Evolutionary conservation across 2,797 vertebrate genomes (phyloP), one percentile per base, ranked within the genome.

Genomic region (Decapterus maruadsi): DNA sequence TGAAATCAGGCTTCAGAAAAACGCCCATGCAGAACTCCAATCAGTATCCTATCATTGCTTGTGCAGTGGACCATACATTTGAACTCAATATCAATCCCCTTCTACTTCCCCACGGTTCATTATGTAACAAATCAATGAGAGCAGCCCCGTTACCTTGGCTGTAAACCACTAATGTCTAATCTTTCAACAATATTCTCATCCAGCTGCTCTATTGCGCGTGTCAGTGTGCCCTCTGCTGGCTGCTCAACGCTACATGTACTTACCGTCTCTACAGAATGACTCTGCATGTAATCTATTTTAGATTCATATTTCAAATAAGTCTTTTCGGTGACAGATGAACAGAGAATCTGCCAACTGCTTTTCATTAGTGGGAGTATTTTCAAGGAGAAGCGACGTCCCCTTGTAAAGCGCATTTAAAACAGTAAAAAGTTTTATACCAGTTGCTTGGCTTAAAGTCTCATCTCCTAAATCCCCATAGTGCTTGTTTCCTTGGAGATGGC

Each of bases 221-320:
- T 80, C 26, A 67, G 68, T 36, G 64, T 63, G 90, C 92, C 94
- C 90, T 91, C 94, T 94, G 81, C 84, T 94, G 94, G 90, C 55
- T 12, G 20, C 16, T 70, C 10, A 29, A 4, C 57, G 34, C 63
- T 14, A 81, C 34, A 38, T 58, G 26, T 31, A 19, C 34, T 14
- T 40, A 10, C 31, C 12, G 38, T 60, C 66, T 17, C 19, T 4
- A 45, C 16, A 54, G 8, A 2, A 36, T 26, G 22, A 55, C 13
- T 48, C 1, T 38, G 34, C 36, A 60, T 10, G 10, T 34, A 43
- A 55, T 57, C 12, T 45, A 68, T 29, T 43, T 59, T 38, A 11
- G 3, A 54, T 20, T 80, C 9, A 42, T n/a, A 61, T 77, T 80
- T 75, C 12, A 53, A 60, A 86, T 83, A 4, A 83, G 51, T 80